These are phyloP conservation scores for Chiroxiphia lanceolata DNA, from an alignment of 2,797 vertebrate genomes.

Conservation along the genomic window DNA sequence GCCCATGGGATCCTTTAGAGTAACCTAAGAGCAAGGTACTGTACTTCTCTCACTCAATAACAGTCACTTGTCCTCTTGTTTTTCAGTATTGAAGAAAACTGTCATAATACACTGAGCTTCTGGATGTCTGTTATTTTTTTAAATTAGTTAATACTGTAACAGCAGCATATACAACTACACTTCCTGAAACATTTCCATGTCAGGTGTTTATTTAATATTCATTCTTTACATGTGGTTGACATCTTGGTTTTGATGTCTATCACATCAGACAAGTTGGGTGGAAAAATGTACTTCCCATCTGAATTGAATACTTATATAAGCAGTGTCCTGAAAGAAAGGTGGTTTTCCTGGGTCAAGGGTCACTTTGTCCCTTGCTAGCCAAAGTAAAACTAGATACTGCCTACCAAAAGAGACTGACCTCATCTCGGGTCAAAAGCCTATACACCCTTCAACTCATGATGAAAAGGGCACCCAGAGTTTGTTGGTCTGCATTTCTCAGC, in stretches of 20 bases:
- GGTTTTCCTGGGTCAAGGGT: background rate
- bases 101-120: background rate
- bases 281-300: background rate
- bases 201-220: background rate
- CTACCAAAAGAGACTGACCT: background rate
- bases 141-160: background rate
- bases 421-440: background rate
- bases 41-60: background rate
- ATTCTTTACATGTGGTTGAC: background rate
- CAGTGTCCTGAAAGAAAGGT: background rate
- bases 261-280: background rate
- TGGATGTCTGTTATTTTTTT: background rate
- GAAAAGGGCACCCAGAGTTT: background rate
- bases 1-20: background rate
- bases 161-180: background rate
- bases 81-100: background rate
- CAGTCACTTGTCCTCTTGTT: background rate
- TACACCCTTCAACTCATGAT: background rate
- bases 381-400: background rate
- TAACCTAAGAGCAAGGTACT: background rate
- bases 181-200: background rate
- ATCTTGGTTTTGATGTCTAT: background rate
- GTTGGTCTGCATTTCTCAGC: background rate
- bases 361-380: background rate
- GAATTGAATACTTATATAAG: accelerated